Percentiles rank a stretch among this genome's conserved stretches.
These are phyloP conservation scores for Stegodyphus mimosarum DNA, from an alignment of 1,140 invertebrate genomes.

Conservation along the genomic window DNA sequence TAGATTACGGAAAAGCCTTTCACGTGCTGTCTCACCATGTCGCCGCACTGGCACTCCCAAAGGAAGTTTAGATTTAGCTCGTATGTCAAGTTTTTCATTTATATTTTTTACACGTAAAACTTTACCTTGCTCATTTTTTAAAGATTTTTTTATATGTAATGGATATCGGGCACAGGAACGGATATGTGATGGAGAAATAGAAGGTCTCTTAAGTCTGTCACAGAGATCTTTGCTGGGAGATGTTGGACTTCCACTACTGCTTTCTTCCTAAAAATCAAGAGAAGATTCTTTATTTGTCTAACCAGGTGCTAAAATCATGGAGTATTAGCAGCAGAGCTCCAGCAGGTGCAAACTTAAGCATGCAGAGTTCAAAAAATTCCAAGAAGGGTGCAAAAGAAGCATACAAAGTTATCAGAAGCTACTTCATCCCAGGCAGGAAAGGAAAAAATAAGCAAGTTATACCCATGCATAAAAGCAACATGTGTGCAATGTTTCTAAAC, in stretches of 20 bases:
- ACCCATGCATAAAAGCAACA: too few relatives aligned
- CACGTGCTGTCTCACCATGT: slow-evolving; percentile 60
- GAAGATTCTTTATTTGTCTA: background rate
- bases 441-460: too few relatives aligned
- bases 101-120: slow-evolving; percentile 46
- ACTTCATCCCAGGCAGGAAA: too few relatives aligned
- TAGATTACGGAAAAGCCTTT: slow-evolving; percentile 61
- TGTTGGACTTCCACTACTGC: slow-evolving; percentile 17
- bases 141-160: slow-evolving; percentile 48
- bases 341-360: background rate
- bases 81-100: slow-evolving; percentile 52
- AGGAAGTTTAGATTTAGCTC: slow-evolving; percentile 9
- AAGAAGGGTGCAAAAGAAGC: too few relatives aligned
- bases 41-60: slow-evolving; percentile 24
- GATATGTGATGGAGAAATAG: slow-evolving; percentile 39
- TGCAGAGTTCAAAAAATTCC: too few relatives aligned
- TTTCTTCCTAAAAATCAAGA: slow-evolving; percentile 57
- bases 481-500: too few relatives aligned
- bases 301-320: background rate
- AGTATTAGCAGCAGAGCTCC: background rate
- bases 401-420: too few relatives aligned
- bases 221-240: slow-evolving; percentile 9
- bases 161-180: slow-evolving; percentile 60
- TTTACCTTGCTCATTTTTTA: slow-evolving; percentile 58
- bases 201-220: slow-evolving; percentile 21